Evolutionary conservation across 2,113 vertebrate species (phyloP).

Genomic region (Rhabdomys dilectus): DNA sequence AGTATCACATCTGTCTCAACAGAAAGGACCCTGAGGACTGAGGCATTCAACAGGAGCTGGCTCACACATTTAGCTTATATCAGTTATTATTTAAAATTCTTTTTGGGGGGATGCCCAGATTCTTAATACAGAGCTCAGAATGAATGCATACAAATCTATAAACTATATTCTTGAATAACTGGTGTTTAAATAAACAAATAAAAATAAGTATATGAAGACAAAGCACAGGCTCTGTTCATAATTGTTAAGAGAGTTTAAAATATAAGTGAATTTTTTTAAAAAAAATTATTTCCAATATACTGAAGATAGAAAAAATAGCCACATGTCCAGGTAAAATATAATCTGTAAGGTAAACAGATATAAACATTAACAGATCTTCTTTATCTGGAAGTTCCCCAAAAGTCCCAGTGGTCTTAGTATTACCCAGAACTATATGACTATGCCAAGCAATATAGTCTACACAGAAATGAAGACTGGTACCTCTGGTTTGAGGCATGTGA

Average conservation of each 20-base stretch:
- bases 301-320: background rate
- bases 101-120: background rate
- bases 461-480: background rate
- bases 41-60: background rate
- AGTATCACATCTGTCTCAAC: background rate
- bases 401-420: background rate
- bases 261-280: background rate
- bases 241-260: background rate
- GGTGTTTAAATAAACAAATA: background rate
- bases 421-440: background rate
- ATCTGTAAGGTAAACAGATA: background rate
- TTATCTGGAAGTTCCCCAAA: background rate
- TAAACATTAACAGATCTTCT: background rate
- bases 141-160: background rate
- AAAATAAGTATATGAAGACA: background rate
- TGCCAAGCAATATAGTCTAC: background rate
- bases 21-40: background rate
- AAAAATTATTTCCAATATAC: background rate
- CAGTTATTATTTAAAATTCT: background rate
- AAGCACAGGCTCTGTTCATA: background rate
- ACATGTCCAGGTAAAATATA: rapidly evolving
- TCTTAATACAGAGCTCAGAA: background rate
- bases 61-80: background rate
- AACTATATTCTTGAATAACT: background rate
- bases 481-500: background rate